Base-by-base conservation (phyloP, 2,888 invertebrate species). In the Chironomus riparius region DNA sequence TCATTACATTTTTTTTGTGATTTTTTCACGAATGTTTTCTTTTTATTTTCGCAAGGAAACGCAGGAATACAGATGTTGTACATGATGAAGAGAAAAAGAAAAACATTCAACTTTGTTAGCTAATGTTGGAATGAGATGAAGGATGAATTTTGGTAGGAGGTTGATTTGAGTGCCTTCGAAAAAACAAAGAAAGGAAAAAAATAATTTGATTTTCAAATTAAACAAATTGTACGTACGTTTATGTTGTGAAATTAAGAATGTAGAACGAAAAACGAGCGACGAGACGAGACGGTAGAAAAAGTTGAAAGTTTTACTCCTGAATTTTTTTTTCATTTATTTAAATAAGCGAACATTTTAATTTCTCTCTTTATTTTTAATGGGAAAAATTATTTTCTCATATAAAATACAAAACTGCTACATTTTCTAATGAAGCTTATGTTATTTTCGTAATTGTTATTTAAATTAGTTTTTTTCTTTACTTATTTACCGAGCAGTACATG, bases 121-220 rank as follows among this genome's bases (percentile, higher is more conserved):
- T 18, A 15, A 56, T 15, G 38, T 56, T 56, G 56, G 56, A 56
- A 12, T n/a, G 18, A 12, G 56, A 56, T 56, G 56, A 56, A 56
- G 56, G 38, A 38, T 38, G 38, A 38, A 38, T 38, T 10, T 38
- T 28, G 38, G 38, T 38, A 38, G 38, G 6, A 28, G 28, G 28
- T 28, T 28, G 28, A 28, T 6, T 28, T 5, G 10, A 38, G 38
- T 38, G 38, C 38, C 38, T 38, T 38, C 5, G 2, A 38, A 38
- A 38, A 38, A 38, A 38, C 7, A 38, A 38, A 10, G 2, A 38
- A 38, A 38, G 2, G 4, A 10, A 7, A 10, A 56, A 56, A 65
- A 65, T 65, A 65, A 65, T 65, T 65, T 65, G 65, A 65, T 65
- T 65, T 65, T 65, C 24, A 65, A 65, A 65, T 65, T 65, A 65